phyloP scores from a whole-genome alignment of 2,113 vertebrate genomes.

The Kryptolebias marmoratus region DNA sequence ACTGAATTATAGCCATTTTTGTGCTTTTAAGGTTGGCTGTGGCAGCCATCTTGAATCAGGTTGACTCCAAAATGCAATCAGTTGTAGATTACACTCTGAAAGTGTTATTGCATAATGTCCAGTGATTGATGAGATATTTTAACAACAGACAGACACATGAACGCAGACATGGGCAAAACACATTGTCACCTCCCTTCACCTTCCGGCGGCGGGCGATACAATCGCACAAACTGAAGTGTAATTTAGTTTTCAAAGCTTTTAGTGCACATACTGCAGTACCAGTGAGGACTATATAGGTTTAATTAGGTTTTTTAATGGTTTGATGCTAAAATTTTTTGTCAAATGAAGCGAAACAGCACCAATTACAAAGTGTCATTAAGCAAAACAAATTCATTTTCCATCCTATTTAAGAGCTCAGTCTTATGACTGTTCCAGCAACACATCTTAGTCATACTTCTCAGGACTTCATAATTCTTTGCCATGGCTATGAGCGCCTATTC shows the following conservation, averaged over 20 bases:
- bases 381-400: conserved; percentile 61
- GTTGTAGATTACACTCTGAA: no score
- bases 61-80: no score
- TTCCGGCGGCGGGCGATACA: neutral
- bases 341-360: conserved; percentile 37
- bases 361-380: conserved; percentile 46
- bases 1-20: no score
- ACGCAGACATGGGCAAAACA: no score
- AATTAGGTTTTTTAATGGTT: conserved; percentile 21
- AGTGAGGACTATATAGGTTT: conserved; percentile 7
- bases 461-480: conserved; percentile 45
- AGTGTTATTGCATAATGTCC: no score
- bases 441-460: conserved; percentile 58
- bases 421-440: conserved; percentile 64
- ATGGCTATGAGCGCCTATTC: conserved; percentile 70
- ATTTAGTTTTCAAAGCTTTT: neutral
- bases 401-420: conserved; percentile 48
- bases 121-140: no score
- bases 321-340: conserved; percentile 18
- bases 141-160: no score
- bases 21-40: no score
- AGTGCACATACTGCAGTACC: neutral
- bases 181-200: no score
- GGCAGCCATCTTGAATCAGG: no score
- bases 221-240: neutral